phyloP scores from a whole-genome alignment of 2,797 vertebrate genomes.

The Miichthys miiuy region DNA sequence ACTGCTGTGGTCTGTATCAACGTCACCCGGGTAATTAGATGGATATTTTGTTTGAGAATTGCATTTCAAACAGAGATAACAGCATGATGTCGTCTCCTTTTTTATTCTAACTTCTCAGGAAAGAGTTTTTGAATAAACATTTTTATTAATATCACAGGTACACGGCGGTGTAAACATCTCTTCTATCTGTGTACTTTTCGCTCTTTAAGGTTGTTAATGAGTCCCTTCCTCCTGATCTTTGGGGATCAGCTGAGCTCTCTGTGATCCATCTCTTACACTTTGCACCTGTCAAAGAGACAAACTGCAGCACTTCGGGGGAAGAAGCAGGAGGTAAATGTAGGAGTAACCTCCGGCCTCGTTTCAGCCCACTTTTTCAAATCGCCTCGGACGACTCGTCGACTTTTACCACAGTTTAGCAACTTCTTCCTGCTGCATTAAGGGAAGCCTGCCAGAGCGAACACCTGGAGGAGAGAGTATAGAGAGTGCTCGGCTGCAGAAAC shows the following conservation, averaged over 20 bases:
- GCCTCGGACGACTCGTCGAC: background rate
- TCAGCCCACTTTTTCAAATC: conserved; percentile 56
- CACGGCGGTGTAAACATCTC: background rate
- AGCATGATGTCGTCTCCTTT: background rate
- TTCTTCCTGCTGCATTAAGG: conserved; percentile 12
- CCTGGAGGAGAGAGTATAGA: conserved; percentile 18
- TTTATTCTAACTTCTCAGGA: background rate
- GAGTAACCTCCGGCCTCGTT: conserved; percentile 43
- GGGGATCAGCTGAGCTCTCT: conserved; percentile 21
- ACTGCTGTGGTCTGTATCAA: no score
- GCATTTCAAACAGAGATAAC: no score
- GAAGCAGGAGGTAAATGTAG: conserved; percentile 51
- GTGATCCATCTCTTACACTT: conserved; percentile 51
- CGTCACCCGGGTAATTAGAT: no score
- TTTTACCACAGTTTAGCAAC: conserved; percentile 13
- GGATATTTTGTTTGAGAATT: background rate
- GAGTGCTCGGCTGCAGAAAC: background rate
- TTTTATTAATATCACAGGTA: background rate
- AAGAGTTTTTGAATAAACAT: no score
- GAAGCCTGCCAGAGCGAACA: background rate
- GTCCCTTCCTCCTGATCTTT: conserved; percentile 30
- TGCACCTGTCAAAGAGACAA: conserved; percentile 64
- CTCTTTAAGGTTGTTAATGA: conserved; percentile 35
- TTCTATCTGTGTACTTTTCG: background rate
- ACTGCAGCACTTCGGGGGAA: conserved; percentile 45